phyloP scores from a whole-genome alignment of 2,888 invertebrate genomes.

The Drosophila prostipennis region DNA sequence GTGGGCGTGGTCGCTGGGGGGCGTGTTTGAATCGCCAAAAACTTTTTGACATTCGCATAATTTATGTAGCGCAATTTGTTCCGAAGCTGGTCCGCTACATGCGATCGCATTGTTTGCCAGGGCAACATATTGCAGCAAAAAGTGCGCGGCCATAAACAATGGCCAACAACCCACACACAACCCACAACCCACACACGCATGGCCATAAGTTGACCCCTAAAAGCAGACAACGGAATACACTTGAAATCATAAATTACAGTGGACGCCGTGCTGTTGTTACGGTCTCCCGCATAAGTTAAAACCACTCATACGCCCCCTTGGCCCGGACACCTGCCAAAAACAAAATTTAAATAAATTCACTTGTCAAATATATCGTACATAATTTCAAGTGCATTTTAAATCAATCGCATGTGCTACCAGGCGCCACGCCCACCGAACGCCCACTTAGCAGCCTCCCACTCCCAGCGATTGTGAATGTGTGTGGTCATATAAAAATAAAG shows the following conservation, averaged over 20 bases:
- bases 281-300: slow-evolving; percentile 65
- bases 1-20: slow-evolving; percentile 14
- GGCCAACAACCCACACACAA: slow-evolving; percentile 39
- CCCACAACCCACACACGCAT: slow-evolving; percentile 9
- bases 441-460: slow-evolving; percentile 24
- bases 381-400: slow-evolving; percentile 70
- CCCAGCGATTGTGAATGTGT: slow-evolving; percentile 33
- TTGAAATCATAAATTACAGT: slow-evolving; percentile 65
- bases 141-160: slow-evolving; percentile 65
- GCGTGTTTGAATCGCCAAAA: slow-evolving; percentile 43
- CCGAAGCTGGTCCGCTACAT: slow-evolving; percentile 26
- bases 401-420: slow-evolving; percentile 59
- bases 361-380: slow-evolving; percentile 47
- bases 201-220: slow-evolving; percentile 62
- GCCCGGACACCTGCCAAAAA: slow-evolving; percentile 58
- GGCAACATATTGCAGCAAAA: slow-evolving; percentile 47
- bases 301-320: slow-evolving; percentile 61
- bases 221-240: slow-evolving; percentile 55
- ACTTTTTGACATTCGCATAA: slow-evolving; percentile 61
- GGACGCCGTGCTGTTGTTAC: slow-evolving; percentile 22
- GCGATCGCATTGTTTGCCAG: slow-evolving; percentile 38
- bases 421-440: slow-evolving; percentile 37
- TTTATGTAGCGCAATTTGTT: slow-evolving; percentile 62
- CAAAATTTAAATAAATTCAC: slow-evolving; percentile 58
- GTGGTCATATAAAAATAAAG: slow-evolving; percentile 35